Conservation (phyloP, 2,888 invertebrate species). For the Cataglyphis albicans region DNA sequence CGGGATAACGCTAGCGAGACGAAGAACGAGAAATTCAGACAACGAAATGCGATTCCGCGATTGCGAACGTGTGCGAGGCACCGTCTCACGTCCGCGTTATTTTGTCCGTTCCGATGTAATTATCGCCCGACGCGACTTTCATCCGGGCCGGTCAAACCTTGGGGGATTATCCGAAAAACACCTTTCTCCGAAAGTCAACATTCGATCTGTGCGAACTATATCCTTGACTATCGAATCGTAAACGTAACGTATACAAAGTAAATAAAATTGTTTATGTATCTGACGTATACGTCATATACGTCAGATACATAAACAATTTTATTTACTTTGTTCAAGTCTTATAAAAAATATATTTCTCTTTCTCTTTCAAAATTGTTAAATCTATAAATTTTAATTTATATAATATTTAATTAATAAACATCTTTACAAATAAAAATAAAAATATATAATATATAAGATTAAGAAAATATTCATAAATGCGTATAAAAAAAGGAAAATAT, state of each 20-base stretch:
- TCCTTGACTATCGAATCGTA: background rate
- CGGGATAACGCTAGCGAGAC: slow-evolving; percentile 68
- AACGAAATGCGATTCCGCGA: slow-evolving; percentile 67
- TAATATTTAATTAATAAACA: background rate
- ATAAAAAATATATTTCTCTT: background rate
- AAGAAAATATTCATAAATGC: background rate
- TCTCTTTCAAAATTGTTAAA: background rate
- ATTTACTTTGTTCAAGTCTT: background rate
- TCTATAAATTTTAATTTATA: too few relatives aligned
- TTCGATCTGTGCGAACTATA: background rate
- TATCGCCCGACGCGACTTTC: slow-evolving; percentile 44
- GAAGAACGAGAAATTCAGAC: slow-evolving; percentile 62
- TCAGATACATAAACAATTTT: background rate
- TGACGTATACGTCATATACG: background rate
- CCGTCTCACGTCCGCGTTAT: slow-evolving; percentile 19
- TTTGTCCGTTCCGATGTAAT: slow-evolving; percentile 38
- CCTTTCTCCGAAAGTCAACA: background rate
- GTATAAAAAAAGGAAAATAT: background rate
- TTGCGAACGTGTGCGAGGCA: slow-evolving; percentile 50
- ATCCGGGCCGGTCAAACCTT: background rate
- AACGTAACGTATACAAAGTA: background rate
- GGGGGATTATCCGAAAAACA: slow-evolving; percentile 9
- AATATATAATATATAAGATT: background rate
- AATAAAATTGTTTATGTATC: too few relatives aligned
- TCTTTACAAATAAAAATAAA: background rate